Evolutionary conservation across 2,888 invertebrate species (phyloP).

Genomic region (Melitaea athalia): DNA sequence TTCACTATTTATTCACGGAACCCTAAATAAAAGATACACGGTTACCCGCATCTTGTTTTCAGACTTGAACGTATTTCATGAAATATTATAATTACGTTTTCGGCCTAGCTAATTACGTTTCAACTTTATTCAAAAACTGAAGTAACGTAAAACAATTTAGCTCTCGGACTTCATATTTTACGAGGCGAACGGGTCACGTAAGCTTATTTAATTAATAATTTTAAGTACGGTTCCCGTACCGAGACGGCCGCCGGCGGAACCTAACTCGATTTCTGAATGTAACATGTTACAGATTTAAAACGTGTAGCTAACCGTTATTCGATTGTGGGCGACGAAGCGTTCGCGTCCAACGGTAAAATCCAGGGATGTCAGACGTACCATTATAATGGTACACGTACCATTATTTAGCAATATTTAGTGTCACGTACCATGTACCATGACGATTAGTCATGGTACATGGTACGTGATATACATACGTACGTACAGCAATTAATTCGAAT

Average conservation of each 20-base stretch:
- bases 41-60: neutral
- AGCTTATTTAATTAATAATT: constrained; percentile 49
- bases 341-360: constrained; percentile 15
- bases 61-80: neutral
- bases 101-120: neutral
- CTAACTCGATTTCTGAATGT: constrained; percentile 47
- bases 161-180: constrained; percentile 16
- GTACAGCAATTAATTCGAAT: too few species aligned
- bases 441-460: too few species aligned
- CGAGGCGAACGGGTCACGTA: constrained; percentile 36
- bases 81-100: constrained; percentile 3
- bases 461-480: too few species aligned
- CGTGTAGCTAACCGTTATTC: constrained; percentile 36
- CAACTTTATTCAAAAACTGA: constrained; percentile 13
- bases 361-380: too few species aligned
- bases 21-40: neutral
- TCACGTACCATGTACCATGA: too few species aligned
- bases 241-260: constrained; percentile 38
- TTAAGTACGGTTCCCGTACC: constrained; percentile 39
- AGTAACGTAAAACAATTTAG: constrained; percentile 12
- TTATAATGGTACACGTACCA: too few species aligned
- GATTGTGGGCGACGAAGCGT: constrained; percentile 30
- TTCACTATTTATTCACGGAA: neutral
- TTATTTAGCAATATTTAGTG: too few species aligned
- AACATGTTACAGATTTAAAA: constrained; percentile 43